Percentiles rank a stretch among this genome's conserved stretches.
phyloP scores from a whole-genome alignment of 2,113 vertebrate genomes.

The Tragelaphus scriptus region DNA sequence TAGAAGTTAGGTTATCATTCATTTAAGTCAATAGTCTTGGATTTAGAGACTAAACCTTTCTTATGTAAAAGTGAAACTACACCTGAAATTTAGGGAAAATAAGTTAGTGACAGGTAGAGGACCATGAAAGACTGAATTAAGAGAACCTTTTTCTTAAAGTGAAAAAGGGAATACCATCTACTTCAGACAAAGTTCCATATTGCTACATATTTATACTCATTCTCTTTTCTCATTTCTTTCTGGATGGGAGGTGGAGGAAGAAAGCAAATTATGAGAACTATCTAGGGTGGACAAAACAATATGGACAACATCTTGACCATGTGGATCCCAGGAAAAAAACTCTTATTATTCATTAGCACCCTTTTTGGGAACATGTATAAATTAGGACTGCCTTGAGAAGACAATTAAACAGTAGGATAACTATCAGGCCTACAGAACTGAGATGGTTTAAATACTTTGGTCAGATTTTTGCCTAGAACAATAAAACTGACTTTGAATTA shows the following conservation, averaged over 20 bases:
- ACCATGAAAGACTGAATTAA: neutral
- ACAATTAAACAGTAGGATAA: neutral
- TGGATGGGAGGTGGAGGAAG: neutral
- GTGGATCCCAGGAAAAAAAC: neutral
- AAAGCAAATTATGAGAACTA: neutral
- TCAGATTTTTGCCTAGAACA: neutral
- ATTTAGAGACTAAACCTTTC: neutral
- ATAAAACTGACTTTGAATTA: neutral
- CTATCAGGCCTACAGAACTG: neutral
- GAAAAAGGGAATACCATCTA: neutral
- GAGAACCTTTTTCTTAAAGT: neutral
- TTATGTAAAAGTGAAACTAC: neutral
- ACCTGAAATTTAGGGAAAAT: neutral
- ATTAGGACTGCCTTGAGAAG: neutral
- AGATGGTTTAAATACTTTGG: neutral
- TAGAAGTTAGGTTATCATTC: neutral
- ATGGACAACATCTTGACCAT: neutral
- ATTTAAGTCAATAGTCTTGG: neutral
- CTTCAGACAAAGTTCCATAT: neutral
- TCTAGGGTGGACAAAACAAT: neutral
- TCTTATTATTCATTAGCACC: neutral
- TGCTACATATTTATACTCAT: neutral
- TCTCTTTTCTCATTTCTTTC: neutral
- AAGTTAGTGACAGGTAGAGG: neutral
- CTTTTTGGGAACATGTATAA: neutral